A percentile compares a stretch with the other conserved stretches of the same genome.
These are phyloP conservation scores for Hippocampus guttulatus DNA, from an alignment of 2,113 vertebrate genomes.

Conservation along the genomic window DNA sequence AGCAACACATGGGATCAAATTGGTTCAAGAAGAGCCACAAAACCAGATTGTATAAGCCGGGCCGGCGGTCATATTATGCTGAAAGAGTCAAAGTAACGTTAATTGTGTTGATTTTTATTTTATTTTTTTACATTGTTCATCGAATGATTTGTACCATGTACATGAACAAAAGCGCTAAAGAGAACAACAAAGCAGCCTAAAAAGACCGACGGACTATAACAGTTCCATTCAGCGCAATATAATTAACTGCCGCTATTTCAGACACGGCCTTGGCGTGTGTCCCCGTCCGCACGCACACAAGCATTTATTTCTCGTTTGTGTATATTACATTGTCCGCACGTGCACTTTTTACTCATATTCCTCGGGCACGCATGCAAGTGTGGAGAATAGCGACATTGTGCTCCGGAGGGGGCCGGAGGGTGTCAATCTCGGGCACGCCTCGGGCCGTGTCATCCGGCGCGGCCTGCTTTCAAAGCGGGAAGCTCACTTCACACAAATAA, in stretches of 20 bases:
- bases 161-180: constrained; percentile 40
- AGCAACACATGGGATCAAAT: not conserved
- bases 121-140: constrained; percentile 16
- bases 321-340: not conserved
- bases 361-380: constrained; percentile 4
- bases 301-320: constrained; percentile 10
- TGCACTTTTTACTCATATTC: not conserved
- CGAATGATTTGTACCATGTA: constrained; percentile 9
- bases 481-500: constrained; percentile 54
- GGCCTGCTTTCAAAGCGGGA: constrained; percentile 41
- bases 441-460: constrained; percentile 32
- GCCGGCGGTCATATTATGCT: not conserved
- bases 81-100: not conserved
- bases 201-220: constrained; percentile 24
- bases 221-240: constrained; percentile 46
- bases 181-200: constrained; percentile 3
- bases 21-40: not conserved
- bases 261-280: constrained; percentile 17
- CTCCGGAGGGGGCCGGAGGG: not conserved
- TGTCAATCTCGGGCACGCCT: constrained; percentile 44
- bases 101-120: not conserved
- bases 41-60: not conserved
- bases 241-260: constrained; percentile 55
- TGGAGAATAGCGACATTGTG: constrained; percentile 32
- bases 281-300: not conserved